Evolutionary conservation across 2,113 vertebrate genomes (phyloP).

Genomic region (Microtus oregoni): DNA sequence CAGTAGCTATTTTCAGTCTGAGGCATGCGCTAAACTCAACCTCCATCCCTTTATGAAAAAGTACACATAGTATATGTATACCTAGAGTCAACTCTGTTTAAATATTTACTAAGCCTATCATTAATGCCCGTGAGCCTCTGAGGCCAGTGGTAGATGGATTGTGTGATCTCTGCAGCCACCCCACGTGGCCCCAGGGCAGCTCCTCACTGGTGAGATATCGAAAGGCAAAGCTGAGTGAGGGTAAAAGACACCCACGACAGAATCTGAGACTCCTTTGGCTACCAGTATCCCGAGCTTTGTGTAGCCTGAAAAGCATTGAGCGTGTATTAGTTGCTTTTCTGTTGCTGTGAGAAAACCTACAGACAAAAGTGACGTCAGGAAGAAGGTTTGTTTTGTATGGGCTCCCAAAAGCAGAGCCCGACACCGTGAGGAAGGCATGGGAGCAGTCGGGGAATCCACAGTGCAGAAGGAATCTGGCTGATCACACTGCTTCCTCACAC

Average conservation of each 20-base stretch:
- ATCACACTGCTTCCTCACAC: not conserved
- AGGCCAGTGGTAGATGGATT: fast-evolving
- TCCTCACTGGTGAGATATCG: not conserved
- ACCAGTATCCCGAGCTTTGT: not conserved
- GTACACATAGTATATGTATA: not conserved
- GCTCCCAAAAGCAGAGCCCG: not conserved
- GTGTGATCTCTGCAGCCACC: no score
- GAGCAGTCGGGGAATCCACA: not conserved
- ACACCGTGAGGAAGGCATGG: no score
- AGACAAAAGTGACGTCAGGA: not conserved
- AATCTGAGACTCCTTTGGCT: no score
- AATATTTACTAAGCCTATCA: not conserved
- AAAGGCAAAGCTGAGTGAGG: not conserved
- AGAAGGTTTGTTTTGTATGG: not conserved
- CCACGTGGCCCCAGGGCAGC: fast-evolving
- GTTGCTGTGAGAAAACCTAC: not conserved
- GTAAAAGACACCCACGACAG: not conserved
- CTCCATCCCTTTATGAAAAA: not conserved
- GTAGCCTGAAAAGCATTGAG: fast-evolving
- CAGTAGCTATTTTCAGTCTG: not conserved
- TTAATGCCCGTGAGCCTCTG: fast-evolving
- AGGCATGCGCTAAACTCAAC: not conserved
- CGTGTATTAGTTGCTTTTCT: not conserved
- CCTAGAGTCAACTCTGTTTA: not conserved
- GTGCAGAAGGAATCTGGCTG: not conserved